Evolutionary conservation across 2,888 invertebrate species (phyloP), one percentile per base, ranked within the genome.

Genomic region (Leucophora obtusa): DNA sequence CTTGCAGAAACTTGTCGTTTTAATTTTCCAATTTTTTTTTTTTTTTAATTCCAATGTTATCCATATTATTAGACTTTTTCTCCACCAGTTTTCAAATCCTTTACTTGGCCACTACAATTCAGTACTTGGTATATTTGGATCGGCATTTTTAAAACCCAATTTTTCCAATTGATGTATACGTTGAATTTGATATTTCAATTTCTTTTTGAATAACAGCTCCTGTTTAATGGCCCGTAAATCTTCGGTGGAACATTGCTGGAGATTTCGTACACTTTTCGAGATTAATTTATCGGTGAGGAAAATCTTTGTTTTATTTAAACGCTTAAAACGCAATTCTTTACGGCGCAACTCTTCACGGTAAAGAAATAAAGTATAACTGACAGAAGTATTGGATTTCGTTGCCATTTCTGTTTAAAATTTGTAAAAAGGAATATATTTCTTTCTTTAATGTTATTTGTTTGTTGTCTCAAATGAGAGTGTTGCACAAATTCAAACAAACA

Each of bases 161-260:
- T 68, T 83, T 43, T 82, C 84, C 15, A 86, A 76, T 47, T 84
- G 85, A 7, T 83, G 83, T n/a, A 86, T 66, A 3, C 86, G 85
- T 54, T 83, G 75, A 2, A 86, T 85, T 63, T 87, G 83, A 60
- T 82, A 75, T 11, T 83, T 81, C 0, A 86, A 74, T 71, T 86
- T 86, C 54, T 84, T 84, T 60, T 85, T 86, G 51, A 87, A 87
- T 17, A 83, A 65, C 24, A 87, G 80, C 77, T 86, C 87, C 73
- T 83, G 74, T 75, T 85, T 86, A 53, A 87, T 85, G 0, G 84
- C 85, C 71, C 80, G 83, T 18, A 86, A 59, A 0, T 86, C 86
- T 18, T 87, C 86, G 18, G 79, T 8, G 59, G 54, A 84, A 83
- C 83, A 85, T 6, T 76, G 81, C 7, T 86, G 83, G 7, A 86